Evolutionary conservation across 1,140 invertebrate genomes (phyloP).

Genomic region (Drosophila saltans): DNA sequence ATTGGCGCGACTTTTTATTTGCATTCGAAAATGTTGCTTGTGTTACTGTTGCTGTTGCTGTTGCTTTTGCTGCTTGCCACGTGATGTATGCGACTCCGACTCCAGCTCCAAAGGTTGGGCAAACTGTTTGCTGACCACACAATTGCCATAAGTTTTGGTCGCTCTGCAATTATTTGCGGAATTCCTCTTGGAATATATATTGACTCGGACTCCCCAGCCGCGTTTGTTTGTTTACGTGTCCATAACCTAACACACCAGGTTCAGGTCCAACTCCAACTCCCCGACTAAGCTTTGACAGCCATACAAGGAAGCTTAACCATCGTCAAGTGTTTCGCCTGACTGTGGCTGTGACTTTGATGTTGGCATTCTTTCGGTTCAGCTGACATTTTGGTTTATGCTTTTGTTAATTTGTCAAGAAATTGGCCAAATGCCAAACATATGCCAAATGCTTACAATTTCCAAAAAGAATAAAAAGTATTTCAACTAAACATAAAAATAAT

Average conservation of each 20-base stretch:
- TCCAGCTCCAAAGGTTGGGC: slow-evolving; percentile 12
- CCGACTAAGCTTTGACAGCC: slow-evolving; percentile 64
- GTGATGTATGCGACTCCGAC: slow-evolving; percentile 68
- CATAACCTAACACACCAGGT: slow-evolving; percentile 22
- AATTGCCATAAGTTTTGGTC: slow-evolving; percentile 76
- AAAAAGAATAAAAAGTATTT: too few species aligned
- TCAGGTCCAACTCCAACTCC: not conserved
- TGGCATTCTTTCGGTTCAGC: slow-evolving; percentile 6
- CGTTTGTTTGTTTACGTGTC: slow-evolving; percentile 39
- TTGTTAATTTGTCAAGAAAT: slow-evolving; percentile 74
- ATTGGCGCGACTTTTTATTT: slow-evolving; percentile 83
- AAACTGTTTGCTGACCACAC: slow-evolving; percentile 50
- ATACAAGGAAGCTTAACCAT: slow-evolving; percentile 69
- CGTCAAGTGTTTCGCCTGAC: slow-evolving; percentile 28
- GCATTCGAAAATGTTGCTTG: slow-evolving; percentile 62
- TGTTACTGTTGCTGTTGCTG: slow-evolving; percentile 19
- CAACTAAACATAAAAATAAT: too few species aligned
- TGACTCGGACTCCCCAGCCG: slow-evolving; percentile 61
- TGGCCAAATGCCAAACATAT: slow-evolving; percentile 43
- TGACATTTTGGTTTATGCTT: slow-evolving; percentile 31
- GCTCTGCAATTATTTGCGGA: slow-evolving; percentile 79
- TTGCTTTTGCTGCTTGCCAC: slow-evolving; percentile 45
- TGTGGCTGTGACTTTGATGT: slow-evolving; percentile 12
- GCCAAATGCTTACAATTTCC: slow-evolving; percentile 25
- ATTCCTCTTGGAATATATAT: slow-evolving; percentile 82